Evolutionary conservation across 2,888 invertebrate genomes (phyloP), one percentile per base, ranked within the genome.

Genomic region (Ophioninae sp.): DNA sequence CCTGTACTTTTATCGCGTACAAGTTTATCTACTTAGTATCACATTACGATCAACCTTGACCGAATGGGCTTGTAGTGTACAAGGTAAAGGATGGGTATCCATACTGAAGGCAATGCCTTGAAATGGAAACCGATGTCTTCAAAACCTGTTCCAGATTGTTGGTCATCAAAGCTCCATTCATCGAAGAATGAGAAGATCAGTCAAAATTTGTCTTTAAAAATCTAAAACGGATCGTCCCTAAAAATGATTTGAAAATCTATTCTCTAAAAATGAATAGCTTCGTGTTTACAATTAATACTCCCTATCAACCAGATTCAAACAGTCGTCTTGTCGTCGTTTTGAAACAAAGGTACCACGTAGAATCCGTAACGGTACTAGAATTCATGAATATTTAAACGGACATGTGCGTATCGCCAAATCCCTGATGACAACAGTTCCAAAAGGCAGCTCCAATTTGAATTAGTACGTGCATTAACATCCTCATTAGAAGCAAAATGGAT

Each of bases 31-130:
- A 56, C 50, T 37, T 78, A 56, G 56, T 80, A 80, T 83, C 80
- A 69, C 67, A 44, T 23, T 73, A 64, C 74, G 44, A 83, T 81
- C 80, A 80, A 83, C 83, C 83, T 81, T 83, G 83, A 79, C 74
- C 83, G 64, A 78, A 77, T 81, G 37, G 20, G 30, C 23, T n/a
- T 62, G 23, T 75, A 6, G 23, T 62, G 17, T 62, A 8, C 30
- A 30, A 23, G 44, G 21, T 44, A 23, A 68, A 21, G 13, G 6
- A 17, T 68, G 44, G n/a, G n/a, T n/a, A n/a, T n/a, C n/a, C n/a
- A 44, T 44, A 13, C 13, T 44, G 13, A 44, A 44, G 44, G 13
- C 44, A 13, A n/a, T n/a, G n/a, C n/a, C n/a, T n/a, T n/a, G n/a
- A n/a, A n/a, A n/a, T n/a, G n/a, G n/a, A n/a, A n/a, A n/a, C 44